Evolutionary conservation across 2,888 invertebrate genomes (phyloP).

Genomic region (Spisula subtruncata): DNA sequence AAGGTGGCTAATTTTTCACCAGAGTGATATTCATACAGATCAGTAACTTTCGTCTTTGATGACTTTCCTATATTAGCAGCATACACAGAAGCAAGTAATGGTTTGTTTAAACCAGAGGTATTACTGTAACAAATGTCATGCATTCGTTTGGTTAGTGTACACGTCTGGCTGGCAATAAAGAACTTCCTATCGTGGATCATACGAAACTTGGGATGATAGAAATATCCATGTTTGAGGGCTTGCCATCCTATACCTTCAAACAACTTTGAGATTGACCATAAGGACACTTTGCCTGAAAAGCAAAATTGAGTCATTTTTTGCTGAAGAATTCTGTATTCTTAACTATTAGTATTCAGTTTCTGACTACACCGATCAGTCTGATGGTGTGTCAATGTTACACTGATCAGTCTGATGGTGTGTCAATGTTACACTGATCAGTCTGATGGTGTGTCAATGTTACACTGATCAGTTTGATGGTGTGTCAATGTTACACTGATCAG

Average conservation of each 20-base stretch:
- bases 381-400: too few relatives aligned
- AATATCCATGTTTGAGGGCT: constrained; percentile 46
- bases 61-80: constrained; percentile 39
- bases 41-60: neutral
- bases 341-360: neutral
- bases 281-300: constrained; percentile 53
- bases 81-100: constrained; percentile 1
- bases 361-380: too few relatives aligned
- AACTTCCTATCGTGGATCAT: constrained; percentile 39
- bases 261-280: constrained; percentile 61
- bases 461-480: too few relatives aligned
- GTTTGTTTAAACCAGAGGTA: constrained; percentile 20
- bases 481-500: too few relatives aligned
- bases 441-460: too few relatives aligned
- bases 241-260: constrained; percentile 58
- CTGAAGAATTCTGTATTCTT: neutral
- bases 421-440: too few relatives aligned
- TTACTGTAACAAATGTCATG: constrained; percentile 29
- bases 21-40: constrained; percentile 41
- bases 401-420: too few relatives aligned
- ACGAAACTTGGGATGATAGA: constrained; percentile 37
- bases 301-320: neutral
- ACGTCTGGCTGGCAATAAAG: constrained; percentile 52
- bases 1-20: constrained; percentile 29
- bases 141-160: constrained; percentile 26